Percentiles rank a stretch among this genome's conserved stretches.
Evolutionary conservation across 2,888 invertebrate genomes (phyloP).

Genomic region (Orthosia gothica): DNA sequence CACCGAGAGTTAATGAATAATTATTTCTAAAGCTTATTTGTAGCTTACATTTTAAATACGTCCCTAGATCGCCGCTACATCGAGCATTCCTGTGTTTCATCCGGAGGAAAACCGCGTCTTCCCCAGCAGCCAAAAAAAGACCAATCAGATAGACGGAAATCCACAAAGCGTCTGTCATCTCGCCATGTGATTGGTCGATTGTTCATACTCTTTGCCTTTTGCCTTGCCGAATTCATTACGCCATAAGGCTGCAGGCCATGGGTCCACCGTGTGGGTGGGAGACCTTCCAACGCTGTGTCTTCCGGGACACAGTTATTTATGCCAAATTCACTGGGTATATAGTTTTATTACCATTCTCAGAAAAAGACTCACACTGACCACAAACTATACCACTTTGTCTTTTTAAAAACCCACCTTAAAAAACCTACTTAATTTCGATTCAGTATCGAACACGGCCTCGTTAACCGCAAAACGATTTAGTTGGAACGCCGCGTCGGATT

Average conservation of each 20-base stretch:
- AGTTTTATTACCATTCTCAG: background rate
- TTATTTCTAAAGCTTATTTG: no score
- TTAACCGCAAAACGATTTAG: slow-evolving; percentile 43
- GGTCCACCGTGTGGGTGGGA: no score
- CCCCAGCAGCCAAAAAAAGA: no score
- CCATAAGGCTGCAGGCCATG: no score
- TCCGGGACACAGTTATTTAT: background rate
- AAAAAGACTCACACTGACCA: background rate
- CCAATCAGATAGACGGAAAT: no score
- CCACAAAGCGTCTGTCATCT: no score
- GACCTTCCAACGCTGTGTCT: background rate
- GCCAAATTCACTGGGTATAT: background rate
- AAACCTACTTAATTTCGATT: slow-evolving; percentile 11
- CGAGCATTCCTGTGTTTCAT: background rate
- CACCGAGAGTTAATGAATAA: no score
- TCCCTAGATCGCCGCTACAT: background rate
- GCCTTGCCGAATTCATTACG: no score
- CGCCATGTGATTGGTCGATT: no score
- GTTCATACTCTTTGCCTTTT: no score
- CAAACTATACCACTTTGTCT: background rate
- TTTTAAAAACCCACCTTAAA: background rate
- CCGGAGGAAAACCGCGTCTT: background rate
- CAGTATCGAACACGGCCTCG: slow-evolving; percentile 56
- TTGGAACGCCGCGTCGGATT: slow-evolving; percentile 70
- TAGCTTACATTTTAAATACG: background rate